phyloP scores from a whole-genome alignment of 2,797 vertebrate species.

The Amniataba percoides region DNA sequence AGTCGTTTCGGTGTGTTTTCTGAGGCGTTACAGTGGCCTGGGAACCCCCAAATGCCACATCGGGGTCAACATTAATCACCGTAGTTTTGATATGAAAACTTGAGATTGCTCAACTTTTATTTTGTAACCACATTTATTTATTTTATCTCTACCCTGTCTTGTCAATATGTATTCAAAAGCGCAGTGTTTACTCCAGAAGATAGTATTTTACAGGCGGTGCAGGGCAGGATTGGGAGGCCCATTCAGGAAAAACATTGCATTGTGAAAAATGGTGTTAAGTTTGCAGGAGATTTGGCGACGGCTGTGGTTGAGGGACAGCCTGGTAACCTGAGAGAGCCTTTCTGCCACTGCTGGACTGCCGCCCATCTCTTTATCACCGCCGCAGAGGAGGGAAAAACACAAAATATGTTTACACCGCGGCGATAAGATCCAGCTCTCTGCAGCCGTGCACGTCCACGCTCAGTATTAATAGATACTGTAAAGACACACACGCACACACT shows the following conservation, averaged over 20 bases:
- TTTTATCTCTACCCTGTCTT: constrained; percentile 11
- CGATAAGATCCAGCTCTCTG: constrained; percentile 72
- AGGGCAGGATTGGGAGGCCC: constrained; percentile 3
- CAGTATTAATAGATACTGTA: constrained; percentile 49
- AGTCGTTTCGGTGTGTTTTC: neutral
- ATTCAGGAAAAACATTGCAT: constrained; percentile 16
- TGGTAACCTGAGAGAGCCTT: constrained; percentile 65
- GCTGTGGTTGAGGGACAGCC: constrained; percentile 17
- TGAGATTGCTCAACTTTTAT: neutral
- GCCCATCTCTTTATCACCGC: constrained; percentile 73
- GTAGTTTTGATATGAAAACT: neutral
- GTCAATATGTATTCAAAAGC: constrained; percentile 20
- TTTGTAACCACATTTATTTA: neutral
- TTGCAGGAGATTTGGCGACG: constrained; percentile 24
- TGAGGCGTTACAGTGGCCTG: neutral
- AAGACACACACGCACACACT: constrained; percentile 1
- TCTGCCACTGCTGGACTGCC: constrained; percentile 51
- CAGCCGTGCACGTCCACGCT: constrained; percentile 56
- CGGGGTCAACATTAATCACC: neutral
- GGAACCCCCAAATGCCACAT: neutral
- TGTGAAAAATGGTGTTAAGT: constrained; percentile 14
- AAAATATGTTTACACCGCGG: constrained; percentile 74
- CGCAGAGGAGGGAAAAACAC: constrained; percentile 66
- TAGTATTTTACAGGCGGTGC: constrained; percentile 3
- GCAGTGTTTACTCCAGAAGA: constrained; percentile 22